A percentile compares a stretch with the other conserved stretches of the same genome.
Evolutionary conservation across 2,888 invertebrate genomes (phyloP).

Genomic region (Tipula confusa): DNA sequence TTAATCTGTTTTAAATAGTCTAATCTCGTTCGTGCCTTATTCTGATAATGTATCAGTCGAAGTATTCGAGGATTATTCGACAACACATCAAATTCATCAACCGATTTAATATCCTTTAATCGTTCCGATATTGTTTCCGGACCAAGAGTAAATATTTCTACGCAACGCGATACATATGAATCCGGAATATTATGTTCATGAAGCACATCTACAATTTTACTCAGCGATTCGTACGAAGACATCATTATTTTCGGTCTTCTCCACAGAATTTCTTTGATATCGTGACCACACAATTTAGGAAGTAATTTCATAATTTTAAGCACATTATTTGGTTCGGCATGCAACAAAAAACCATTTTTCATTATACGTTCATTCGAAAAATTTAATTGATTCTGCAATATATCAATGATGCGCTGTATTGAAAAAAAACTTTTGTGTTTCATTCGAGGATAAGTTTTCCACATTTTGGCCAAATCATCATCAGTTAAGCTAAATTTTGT

Average conservation of each 20-base stretch:
- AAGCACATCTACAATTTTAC: slow-evolving; percentile 55
- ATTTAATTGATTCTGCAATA: slow-evolving; percentile 56
- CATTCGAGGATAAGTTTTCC: slow-evolving; percentile 45
- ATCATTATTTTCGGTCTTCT: slow-evolving; percentile 61
- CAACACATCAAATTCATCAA: slow-evolving; percentile 60
- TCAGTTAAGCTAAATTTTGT: slow-evolving; percentile 48
- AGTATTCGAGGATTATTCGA: slow-evolving; percentile 58
- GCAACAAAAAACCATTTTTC: slow-evolving; percentile 58
- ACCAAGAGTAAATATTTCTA: slow-evolving; percentile 57
- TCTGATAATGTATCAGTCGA: slow-evolving; percentile 52
- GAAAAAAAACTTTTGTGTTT: slow-evolving; percentile 51
- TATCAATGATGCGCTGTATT: slow-evolving; percentile 54
- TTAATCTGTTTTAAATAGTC: slow-evolving; percentile 53
- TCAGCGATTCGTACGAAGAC: slow-evolving; percentile 54
- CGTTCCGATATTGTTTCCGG: slow-evolving; percentile 57
- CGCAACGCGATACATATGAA: slow-evolving; percentile 52
- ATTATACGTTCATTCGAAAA: slow-evolving; percentile 54
- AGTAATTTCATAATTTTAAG: slow-evolving; percentile 55
- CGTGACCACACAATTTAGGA: slow-evolving; percentile 53
- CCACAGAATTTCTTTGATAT: slow-evolving; percentile 54
- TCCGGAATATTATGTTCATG: slow-evolving; percentile 56
- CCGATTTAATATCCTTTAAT: slow-evolving; percentile 54
- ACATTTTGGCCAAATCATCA: slow-evolving; percentile 45
- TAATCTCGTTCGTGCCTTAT: slow-evolving; percentile 51
- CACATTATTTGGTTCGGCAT: slow-evolving; percentile 57